Conservation (phyloP, 1,140 invertebrate species). For the Thereuonema tuberculata region DNA sequence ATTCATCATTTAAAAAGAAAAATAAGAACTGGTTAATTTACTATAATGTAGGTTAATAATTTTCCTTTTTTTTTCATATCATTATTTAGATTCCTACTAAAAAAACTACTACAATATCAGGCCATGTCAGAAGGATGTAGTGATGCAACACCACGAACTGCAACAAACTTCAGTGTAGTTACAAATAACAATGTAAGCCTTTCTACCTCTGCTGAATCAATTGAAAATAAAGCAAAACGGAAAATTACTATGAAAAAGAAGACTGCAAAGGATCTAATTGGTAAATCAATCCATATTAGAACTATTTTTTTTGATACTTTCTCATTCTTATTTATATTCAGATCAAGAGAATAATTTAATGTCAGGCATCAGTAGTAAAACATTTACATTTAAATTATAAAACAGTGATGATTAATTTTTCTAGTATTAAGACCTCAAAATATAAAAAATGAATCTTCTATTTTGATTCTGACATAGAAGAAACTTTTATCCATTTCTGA, state of each 20-base stretch:
- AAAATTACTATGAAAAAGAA: constrained; percentile 7
- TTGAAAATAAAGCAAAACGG: constrained; percentile 4
- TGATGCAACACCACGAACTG: not conserved
- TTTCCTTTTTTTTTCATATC: not conserved
- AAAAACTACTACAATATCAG: constrained; percentile 9
- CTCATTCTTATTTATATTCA: not conserved
- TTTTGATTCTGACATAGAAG: too few relatives aligned
- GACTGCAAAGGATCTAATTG: constrained; percentile 3
- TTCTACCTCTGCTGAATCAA: not conserved
- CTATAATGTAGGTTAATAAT: too few relatives aligned
- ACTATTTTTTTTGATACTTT: not conserved
- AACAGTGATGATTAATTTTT: not conserved
- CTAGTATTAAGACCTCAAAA: not conserved
- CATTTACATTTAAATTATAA: not conserved
- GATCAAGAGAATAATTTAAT: not conserved
- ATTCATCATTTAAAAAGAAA: too few relatives aligned
- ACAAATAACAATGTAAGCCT: not conserved
- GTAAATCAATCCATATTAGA: not conserved
- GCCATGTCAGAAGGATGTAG: not conserved
- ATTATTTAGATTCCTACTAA: constrained; percentile 8
- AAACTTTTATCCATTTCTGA: too few relatives aligned
- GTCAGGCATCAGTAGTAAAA: not conserved
- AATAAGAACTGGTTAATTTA: too few relatives aligned
- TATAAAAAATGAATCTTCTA: too few relatives aligned
- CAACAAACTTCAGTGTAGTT: too few relatives aligned